phyloP scores from a whole-genome alignment of 2,113 vertebrate species.

The Apodemus speciosus region DNA sequence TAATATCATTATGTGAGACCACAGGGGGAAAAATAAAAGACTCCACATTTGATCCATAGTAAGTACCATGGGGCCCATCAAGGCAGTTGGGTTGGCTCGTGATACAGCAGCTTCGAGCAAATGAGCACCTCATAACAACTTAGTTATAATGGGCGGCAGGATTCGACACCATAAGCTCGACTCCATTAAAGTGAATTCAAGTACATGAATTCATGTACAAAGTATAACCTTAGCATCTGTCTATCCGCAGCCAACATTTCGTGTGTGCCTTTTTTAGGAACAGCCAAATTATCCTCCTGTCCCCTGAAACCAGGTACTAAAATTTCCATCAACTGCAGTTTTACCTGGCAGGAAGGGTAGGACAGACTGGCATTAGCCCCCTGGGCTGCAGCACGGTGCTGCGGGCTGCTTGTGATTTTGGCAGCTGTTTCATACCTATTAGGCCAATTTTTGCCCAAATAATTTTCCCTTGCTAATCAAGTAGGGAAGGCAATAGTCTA shows the following conservation, averaged over 20 bases:
- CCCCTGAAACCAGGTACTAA: slow-evolving; percentile 77
- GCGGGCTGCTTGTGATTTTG: background rate
- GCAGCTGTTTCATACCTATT: slow-evolving; percentile 52
- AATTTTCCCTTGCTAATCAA: slow-evolving; percentile 31
- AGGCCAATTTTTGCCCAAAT: slow-evolving; percentile 35
- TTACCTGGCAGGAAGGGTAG: slow-evolving; percentile 74
- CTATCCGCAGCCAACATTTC: slow-evolving; percentile 76
- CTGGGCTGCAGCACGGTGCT: slow-evolving; percentile 42
- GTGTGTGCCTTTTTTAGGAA: slow-evolving; percentile 78
- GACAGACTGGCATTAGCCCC: slow-evolving; percentile 20
- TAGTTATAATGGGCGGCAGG: slow-evolving; percentile 76
- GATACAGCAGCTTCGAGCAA: slow-evolving; percentile 78
- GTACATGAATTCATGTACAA: slow-evolving; percentile 78
- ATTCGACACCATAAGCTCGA: slow-evolving; percentile 76
- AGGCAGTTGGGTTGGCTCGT: slow-evolving; percentile 73
- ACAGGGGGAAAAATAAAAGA: slow-evolving; percentile 66
- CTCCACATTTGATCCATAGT: slow-evolving; percentile 58
- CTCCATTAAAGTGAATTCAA: slow-evolving; percentile 80
- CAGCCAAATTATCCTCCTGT: slow-evolving; percentile 77
- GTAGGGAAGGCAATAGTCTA: background rate
- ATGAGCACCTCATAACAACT: slow-evolving; percentile 79
- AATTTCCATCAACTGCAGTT: slow-evolving; percentile 73
- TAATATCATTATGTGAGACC: slow-evolving; percentile 68
- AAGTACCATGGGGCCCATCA: slow-evolving; percentile 74
- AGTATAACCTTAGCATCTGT: slow-evolving; percentile 85